These are phyloP conservation scores for Phalacrocorax pelagicus DNA, from an alignment of 2,113 vertebrate genomes.

Conservation along the genomic window DNA sequence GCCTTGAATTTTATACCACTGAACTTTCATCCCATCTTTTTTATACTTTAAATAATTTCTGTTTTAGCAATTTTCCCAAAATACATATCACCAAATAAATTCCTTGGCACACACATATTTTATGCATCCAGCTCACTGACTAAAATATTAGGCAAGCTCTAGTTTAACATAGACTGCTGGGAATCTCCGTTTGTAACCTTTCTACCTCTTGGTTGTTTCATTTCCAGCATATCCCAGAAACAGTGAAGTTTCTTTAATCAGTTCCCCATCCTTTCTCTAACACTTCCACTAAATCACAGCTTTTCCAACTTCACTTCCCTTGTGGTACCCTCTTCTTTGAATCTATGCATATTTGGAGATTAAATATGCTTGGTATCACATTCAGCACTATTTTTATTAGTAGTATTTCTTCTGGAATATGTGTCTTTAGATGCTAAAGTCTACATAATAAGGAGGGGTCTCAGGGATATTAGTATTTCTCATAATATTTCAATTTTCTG, in stretches of 20 bases:
- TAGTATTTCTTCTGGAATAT: neutral
- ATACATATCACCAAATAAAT: neutral
- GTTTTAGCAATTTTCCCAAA: neutral
- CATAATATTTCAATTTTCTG: neutral
- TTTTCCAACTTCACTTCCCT: neutral
- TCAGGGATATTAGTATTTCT: neutral
- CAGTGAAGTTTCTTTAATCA: neutral
- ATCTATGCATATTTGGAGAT: neutral
- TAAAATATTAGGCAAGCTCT: neutral
- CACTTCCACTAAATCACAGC: neutral
- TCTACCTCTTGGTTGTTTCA: neutral
- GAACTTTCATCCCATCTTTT: neutral
- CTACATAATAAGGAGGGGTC: neutral
- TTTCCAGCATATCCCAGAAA: neutral
- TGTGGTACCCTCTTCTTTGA: neutral
- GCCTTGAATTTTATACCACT: neutral
- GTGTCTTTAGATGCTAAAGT: neutral
- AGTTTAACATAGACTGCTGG: neutral
- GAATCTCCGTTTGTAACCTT: neutral
- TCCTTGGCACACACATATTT: neutral
- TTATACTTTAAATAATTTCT: neutral
- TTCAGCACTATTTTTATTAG: neutral
- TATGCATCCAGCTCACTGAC: neutral
- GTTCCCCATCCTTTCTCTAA: neutral
- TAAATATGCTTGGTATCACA: neutral